Conservation (phyloP, 2,113 vertebrate species). For the Muntiacus muntjak region DNA sequence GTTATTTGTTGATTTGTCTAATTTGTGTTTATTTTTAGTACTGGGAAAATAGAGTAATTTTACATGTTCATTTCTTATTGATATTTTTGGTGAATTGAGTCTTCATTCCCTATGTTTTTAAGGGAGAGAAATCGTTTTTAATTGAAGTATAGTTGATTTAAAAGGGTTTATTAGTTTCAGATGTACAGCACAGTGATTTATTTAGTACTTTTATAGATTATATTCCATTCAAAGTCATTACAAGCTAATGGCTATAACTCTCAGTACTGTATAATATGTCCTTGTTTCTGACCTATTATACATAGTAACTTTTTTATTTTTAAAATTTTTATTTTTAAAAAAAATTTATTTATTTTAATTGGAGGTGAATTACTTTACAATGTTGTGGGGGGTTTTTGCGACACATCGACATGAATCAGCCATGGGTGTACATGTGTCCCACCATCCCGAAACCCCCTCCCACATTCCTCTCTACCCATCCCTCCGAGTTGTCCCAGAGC, state of each 20-base stretch:
- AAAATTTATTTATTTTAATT: background rate
- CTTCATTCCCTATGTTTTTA: background rate
- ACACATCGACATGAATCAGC: background rate
- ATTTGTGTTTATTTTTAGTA: background rate
- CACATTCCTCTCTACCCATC: background rate
- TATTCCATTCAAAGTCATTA: background rate
- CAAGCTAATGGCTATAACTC: background rate
- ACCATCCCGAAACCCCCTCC: fast-evolving
- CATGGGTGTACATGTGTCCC: background rate
- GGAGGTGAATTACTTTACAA: background rate
- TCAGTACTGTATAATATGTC: background rate
- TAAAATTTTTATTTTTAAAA: background rate
- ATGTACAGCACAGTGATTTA: background rate
- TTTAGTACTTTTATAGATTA: background rate
- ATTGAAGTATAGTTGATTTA: background rate
- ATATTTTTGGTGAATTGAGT: background rate
- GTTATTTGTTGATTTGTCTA: background rate
- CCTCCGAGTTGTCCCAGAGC: background rate
- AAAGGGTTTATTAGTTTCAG: background rate
- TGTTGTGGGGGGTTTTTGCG: background rate
- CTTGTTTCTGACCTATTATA: background rate
- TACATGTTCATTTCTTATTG: background rate
- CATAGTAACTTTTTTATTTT: background rate
- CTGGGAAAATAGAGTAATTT: background rate
- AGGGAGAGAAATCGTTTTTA: background rate